Evolutionary conservation across 2,888 invertebrate species (phyloP).

Genomic region (Buathra laborator): DNA sequence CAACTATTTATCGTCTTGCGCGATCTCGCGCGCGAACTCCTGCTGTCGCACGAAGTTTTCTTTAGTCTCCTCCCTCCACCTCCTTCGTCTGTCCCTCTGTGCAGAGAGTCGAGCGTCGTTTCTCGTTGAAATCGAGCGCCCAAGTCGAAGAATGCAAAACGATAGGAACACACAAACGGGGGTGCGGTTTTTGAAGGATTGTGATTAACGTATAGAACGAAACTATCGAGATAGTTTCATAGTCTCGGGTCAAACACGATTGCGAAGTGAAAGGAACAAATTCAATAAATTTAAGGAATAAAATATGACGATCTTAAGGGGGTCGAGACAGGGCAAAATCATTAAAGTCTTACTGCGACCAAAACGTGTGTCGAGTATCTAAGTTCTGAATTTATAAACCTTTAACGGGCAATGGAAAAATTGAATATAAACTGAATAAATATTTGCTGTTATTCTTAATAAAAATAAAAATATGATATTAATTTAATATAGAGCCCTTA

Average conservation of each 20-base stretch:
- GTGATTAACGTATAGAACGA: neutral
- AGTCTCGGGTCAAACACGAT: neutral
- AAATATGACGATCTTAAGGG: too few species aligned
- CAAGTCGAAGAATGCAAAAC: neutral
- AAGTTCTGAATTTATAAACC: too few species aligned
- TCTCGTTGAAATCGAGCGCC: conserved; percentile 13
- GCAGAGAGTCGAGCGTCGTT: conserved; percentile 5
- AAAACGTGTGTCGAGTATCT: neutral
- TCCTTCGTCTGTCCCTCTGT: neutral
- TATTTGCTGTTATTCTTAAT: too few species aligned
- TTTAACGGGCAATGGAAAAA: too few species aligned
- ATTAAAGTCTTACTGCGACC: too few species aligned
- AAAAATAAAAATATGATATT: too few species aligned
- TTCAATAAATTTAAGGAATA: too few species aligned
- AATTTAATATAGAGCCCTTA: too few species aligned
- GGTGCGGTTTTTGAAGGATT: conserved; percentile 3
- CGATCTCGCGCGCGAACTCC: conserved; percentile 58
- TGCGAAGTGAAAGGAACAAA: too few species aligned
- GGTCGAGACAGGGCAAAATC: neutral
- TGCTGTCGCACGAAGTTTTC: conserved; percentile 50
- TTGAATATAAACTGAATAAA: too few species aligned
- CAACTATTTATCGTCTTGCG: conserved; percentile 66
- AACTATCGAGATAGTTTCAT: neutral
- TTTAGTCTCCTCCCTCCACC: conserved; percentile 17
- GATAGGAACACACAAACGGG: conserved; percentile 3